Evolutionary conservation across 1,140 invertebrate species (phyloP).

Genomic region (Marisa cornuarietis): DNA sequence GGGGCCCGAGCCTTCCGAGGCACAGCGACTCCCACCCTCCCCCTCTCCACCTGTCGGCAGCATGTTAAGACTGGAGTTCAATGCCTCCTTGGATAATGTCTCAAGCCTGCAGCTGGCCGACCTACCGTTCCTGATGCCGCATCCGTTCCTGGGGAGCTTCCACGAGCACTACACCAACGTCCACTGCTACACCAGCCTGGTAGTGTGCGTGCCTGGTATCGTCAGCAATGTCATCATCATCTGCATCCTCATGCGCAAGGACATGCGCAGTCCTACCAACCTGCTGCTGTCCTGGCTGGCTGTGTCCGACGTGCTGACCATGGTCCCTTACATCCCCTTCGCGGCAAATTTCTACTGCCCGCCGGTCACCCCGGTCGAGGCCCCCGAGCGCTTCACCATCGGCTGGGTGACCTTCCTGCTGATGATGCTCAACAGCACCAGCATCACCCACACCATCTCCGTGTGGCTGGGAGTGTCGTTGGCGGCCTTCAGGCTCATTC

Average conservation of each 20-base stretch:
- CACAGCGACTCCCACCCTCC: no score
- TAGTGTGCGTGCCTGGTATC: slow-evolving; percentile 86
- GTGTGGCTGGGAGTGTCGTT: slow-evolving; percentile 91
- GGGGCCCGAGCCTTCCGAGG: no score
- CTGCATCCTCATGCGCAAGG: slow-evolving; percentile 84
- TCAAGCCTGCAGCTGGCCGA: no score
- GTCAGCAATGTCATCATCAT: slow-evolving; percentile 91
- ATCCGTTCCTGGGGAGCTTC: no score
- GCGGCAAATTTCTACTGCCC: slow-evolving; percentile 72
- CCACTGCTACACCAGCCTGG: slow-evolving; percentile 77
- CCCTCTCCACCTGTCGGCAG: no score
- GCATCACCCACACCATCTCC: slow-evolving; percentile 89
- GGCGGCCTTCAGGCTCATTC: slow-evolving; percentile 78
- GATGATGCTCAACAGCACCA: slow-evolving; percentile 72
- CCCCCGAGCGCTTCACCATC: slow-evolving; percentile 35
- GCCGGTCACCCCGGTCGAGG: slow-evolving; percentile 38
- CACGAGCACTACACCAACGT: slow-evolving; percentile 39
- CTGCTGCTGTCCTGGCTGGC: slow-evolving; percentile 84
- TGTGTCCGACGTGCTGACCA: slow-evolving; percentile 85
- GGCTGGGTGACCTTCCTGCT: slow-evolving; percentile 56
- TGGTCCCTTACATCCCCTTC: slow-evolving; percentile 88
- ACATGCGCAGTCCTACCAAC: slow-evolving; percentile 85
- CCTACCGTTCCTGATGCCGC: no score
- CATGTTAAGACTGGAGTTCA: no score
- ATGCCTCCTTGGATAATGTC: no score